phyloP scores from a whole-genome alignment of 1,140 invertebrate genomes.

The Tetramorium simillimum region DNA sequence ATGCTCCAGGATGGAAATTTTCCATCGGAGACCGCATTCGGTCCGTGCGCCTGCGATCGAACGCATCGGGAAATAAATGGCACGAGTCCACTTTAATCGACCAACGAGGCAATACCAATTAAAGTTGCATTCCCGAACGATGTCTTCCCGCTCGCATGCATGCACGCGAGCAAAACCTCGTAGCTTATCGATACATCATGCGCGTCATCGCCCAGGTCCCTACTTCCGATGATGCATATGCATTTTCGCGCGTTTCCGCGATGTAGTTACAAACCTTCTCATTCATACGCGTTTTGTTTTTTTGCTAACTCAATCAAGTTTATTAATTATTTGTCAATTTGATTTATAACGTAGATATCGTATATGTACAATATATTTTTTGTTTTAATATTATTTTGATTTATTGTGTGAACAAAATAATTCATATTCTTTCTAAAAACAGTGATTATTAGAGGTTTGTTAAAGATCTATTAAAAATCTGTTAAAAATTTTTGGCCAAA shows the following conservation, averaged over 20 bases:
- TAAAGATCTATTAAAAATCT: neutral
- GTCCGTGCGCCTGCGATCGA: conserved; percentile 62
- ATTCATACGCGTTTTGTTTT: no score
- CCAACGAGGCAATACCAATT: conserved; percentile 74
- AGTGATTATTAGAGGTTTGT: neutral
- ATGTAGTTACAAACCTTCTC: neutral
- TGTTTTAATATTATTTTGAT: neutral
- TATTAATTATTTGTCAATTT: neutral
- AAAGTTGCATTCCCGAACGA: conserved; percentile 70
- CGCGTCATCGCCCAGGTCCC: conserved; percentile 26
- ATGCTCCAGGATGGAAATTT: neutral
- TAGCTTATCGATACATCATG: conserved; percentile 42
- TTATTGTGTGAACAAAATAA: neutral
- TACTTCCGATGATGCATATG: neutral
- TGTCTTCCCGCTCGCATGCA: conserved; percentile 30
- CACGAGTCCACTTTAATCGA: conserved; percentile 74
- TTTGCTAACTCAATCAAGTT: neutral
- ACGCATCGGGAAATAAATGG: conserved; percentile 70
- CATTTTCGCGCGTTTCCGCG: conserved; percentile 14
- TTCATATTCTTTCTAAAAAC: neutral
- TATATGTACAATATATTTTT: no score
- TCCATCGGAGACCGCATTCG: neutral
- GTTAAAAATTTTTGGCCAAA: neutral
- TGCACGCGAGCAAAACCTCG: conserved; percentile 33
- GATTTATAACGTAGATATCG: no score